phyloP scores from a whole-genome alignment of 92 coral and sea anemone species.

The Desmophyllum pertusum region DNA sequence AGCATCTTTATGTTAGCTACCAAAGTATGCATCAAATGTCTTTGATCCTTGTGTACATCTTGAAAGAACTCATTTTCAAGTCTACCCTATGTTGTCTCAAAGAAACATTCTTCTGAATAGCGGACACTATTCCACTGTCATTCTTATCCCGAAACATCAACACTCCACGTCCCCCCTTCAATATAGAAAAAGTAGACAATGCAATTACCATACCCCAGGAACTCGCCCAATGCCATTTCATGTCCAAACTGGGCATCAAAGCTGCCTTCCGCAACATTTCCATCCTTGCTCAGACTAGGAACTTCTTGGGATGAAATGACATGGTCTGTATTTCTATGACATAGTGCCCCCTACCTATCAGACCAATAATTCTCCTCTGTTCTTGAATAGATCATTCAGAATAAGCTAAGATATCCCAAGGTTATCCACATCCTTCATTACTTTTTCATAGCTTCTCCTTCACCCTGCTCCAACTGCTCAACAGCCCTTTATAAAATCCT shows the following conservation, averaged over 20 bases:
- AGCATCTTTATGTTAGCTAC: too few species aligned
- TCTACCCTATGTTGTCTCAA: too few species aligned
- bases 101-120: too few species aligned
- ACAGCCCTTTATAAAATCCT: not conserved
- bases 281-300: not conserved
- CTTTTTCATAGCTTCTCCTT: not conserved
- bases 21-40: too few species aligned
- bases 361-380: constrained; percentile 6
- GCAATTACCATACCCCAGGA: not conserved
- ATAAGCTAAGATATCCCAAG: too few species aligned
- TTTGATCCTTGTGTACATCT: too few species aligned
- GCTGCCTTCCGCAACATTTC: not conserved
- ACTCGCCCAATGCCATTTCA: not conserved
- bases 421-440: not conserved
- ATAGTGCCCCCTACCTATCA: too few species aligned
- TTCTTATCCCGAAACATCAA: too few species aligned
- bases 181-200: constrained; percentile 1
- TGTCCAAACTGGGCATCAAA: not conserved
- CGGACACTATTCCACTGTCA: too few species aligned
- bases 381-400: not conserved
- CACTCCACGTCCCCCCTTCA: constrained; percentile 1
- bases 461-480: not conserved
- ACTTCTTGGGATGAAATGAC: not conserved
- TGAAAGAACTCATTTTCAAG: too few species aligned
- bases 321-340: not conserved